Base-by-base conservation (phyloP, 2,888 invertebrate species). In the Eristalis intricaria region DNA sequence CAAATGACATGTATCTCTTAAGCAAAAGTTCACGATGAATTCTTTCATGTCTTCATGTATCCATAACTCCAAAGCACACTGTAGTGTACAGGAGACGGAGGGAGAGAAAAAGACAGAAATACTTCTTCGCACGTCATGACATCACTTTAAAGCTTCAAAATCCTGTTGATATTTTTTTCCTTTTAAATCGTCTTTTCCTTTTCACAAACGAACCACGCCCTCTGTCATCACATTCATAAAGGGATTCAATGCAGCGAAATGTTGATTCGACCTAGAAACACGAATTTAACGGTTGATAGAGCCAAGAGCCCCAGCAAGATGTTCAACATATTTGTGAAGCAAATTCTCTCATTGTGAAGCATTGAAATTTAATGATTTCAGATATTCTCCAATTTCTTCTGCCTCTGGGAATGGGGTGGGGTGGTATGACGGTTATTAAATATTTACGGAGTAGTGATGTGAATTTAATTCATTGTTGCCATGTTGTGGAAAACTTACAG, bases 201-300 rank as follows among this genome's bases (percentile, higher is more conserved):
- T 50, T 50, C 50, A 50, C 40, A 43, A 40, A 65, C 40, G 56
- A 64, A 63, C 68, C 68, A 43, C 76, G 63, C 68, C 68, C 61
- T 38, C 32, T 32, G 32, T 23, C 13, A 22, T 23, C 19, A 0
- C 69, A 38, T 13, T 50, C 60, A 26, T 74, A 63, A 70, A 64
- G 29, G 63, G 35, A 78, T 70, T 78, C 64, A 58, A 64, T 78
- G 70, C 63, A 38, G 78, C 64, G 38, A 78, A 70, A 58, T 70
- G 78, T 78, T 78, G 69, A 70, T 70, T 64, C 70, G 78, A 69
- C 78, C 70, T 19, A 78, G 40, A 78, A 70, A 70, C 78, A 70
- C 69, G 64, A 26, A 58, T 70, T 29, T 64, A 26, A 29, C 23
- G 26, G 10, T 29, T 68, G 23, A 50, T 50, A 19, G 50, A 50